phyloP scores from a whole-genome alignment of 2,888 invertebrate species.

The Nomada fucata region DNA sequence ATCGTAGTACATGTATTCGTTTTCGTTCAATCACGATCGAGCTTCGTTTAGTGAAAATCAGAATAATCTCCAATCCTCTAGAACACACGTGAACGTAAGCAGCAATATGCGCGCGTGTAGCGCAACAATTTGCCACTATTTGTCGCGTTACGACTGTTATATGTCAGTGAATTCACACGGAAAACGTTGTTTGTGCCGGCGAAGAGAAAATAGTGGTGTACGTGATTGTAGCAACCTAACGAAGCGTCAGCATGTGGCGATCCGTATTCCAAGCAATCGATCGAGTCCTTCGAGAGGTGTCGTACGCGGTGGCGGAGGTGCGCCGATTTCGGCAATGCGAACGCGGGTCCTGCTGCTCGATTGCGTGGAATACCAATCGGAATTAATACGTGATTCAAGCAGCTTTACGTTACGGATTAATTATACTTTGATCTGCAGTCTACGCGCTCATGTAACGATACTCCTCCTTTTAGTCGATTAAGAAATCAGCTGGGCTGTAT shows the following conservation, averaged over 20 bases:
- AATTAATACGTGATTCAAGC: constrained; percentile 78
- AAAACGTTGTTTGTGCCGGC: constrained; percentile 62
- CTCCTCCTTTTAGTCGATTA: constrained; percentile 56
- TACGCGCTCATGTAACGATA: constrained; percentile 62
- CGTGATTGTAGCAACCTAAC: constrained; percentile 78
- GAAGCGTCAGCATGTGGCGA: constrained; percentile 78
- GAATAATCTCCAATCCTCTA: constrained; percentile 4
- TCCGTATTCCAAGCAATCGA: constrained; percentile 60
- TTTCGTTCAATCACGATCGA: constrained; percentile 14
- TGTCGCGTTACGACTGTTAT: constrained; percentile 17
- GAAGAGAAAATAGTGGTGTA: constrained; percentile 47
- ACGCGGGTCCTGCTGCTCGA: not conserved
- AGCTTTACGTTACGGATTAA: constrained; percentile 75
- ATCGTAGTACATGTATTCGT: constrained; percentile 3
- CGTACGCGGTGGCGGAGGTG: not conserved
- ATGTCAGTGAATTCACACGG: constrained; percentile 60
- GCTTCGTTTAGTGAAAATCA: constrained; percentile 15
- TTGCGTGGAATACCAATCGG: constrained; percentile 60
- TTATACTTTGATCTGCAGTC: constrained; percentile 71
- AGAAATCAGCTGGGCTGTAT: constrained; percentile 78
- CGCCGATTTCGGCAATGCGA: not conserved
- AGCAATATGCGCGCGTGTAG: not conserved
- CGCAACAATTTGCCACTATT: not conserved
- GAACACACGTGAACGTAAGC: constrained; percentile 34
- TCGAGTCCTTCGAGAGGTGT: not conserved